These are phyloP conservation scores for Chelonoidis abingdonii DNA, from an alignment of 2,113 vertebrate genomes.

Conservation along the genomic window DNA sequence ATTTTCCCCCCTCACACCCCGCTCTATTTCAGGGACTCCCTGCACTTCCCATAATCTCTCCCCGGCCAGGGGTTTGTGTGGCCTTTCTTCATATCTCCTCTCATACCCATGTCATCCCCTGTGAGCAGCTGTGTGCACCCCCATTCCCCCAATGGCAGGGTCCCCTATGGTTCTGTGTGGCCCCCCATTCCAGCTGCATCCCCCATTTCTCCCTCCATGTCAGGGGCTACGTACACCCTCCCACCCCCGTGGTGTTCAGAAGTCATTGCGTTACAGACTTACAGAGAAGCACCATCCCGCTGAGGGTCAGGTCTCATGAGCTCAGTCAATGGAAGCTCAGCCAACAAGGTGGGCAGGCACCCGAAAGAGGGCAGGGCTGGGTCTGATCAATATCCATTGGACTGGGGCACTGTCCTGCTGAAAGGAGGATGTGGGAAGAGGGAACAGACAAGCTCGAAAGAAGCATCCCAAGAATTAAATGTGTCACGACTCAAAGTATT, in stretches of 20 bases:
- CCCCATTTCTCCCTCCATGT: not conserved
- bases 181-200: not conserved
- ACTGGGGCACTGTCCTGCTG: rapidly evolving
- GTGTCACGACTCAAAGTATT: not conserved
- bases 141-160: not conserved
- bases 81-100: not conserved
- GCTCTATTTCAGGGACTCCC: not conserved
- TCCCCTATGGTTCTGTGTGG: not conserved
- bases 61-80: not conserved
- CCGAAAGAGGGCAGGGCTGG: too few species aligned
- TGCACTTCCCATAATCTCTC: not conserved
- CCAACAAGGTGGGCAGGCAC: too few species aligned
- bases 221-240: not conserved
- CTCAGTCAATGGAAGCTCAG: too few species aligned
- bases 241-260: not conserved
- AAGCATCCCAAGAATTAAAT: not conserved
- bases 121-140: not conserved
- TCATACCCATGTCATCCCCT: not conserved
- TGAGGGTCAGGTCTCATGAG: not conserved
- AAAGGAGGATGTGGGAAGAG: not conserved
- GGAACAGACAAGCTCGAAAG: rapidly evolving
- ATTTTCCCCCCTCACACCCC: not conserved
- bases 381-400: too few species aligned
- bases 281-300: not conserved
- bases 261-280: not conserved